phyloP scores from a whole-genome alignment of 2,113 vertebrate genomes.

The Anolis carolinensis region DNA sequence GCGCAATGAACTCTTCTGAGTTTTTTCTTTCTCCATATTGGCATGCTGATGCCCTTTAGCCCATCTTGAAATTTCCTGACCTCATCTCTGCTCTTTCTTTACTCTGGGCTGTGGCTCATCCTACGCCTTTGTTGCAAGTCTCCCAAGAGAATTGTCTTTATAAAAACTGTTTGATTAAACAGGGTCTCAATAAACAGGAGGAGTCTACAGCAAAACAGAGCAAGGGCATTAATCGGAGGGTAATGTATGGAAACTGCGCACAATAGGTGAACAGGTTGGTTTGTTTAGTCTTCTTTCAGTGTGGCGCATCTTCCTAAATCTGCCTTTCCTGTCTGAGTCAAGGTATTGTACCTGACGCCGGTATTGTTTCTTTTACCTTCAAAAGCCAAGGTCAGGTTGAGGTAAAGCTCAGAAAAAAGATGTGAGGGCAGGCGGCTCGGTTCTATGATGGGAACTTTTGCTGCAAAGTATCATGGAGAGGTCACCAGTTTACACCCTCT shows the following conservation, averaged over 20 bases:
- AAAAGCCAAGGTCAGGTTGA: slow-evolving; percentile 68
- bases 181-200: slow-evolving; percentile 59
- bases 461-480: slow-evolving; percentile 59
- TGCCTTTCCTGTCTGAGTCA: slow-evolving; percentile 81
- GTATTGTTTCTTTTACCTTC: slow-evolving; percentile 58
- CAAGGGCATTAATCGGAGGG: slow-evolving; percentile 64
- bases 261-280: slow-evolving; percentile 69
- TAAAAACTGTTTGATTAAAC: slow-evolving; percentile 59
- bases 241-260: slow-evolving; percentile 55
- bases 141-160: slow-evolving; percentile 51
- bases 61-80: background rate
- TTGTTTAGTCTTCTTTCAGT: slow-evolving; percentile 74
- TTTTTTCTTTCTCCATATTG: background rate
- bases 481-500: slow-evolving; percentile 64
- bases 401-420: slow-evolving; percentile 58
- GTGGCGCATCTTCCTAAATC: slow-evolving; percentile 68
- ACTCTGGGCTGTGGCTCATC: background rate
- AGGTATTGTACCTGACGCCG: slow-evolving; percentile 49
- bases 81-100: slow-evolving; percentile 37
- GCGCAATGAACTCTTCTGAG: background rate
- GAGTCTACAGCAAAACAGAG: slow-evolving; percentile 60
- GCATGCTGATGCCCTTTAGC: slow-evolving; percentile 13
- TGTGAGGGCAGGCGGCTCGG: slow-evolving; percentile 48
- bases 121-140: slow-evolving; percentile 26
- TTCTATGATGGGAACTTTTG: slow-evolving; percentile 39